phyloP scores from a whole-genome alignment of 2,888 invertebrate genomes.

The Cylindroiulus punctatus region DNA sequence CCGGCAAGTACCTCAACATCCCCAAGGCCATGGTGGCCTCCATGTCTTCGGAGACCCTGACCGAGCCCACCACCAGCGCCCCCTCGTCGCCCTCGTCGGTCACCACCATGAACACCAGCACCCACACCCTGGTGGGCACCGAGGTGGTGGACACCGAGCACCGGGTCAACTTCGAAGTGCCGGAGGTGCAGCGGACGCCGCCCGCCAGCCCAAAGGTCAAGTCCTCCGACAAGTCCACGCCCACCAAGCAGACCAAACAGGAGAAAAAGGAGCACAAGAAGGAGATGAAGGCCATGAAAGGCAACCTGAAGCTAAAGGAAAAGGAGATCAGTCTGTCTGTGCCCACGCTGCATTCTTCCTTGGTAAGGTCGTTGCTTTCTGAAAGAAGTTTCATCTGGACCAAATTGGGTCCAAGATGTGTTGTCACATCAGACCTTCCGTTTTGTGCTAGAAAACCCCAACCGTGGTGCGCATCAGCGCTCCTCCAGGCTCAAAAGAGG shows the following conservation, averaged over 20 bases:
- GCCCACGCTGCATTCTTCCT: neutral
- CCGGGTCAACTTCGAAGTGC: conserved; percentile 56
- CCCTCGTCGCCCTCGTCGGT: conserved; percentile 78
- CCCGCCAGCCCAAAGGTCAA: conserved; percentile 49
- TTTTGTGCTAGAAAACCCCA: conserved; percentile 23
- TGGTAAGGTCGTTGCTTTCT: neutral
- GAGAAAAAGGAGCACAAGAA: conserved; percentile 52
- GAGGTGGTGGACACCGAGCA: conserved; percentile 63
- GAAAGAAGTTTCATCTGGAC: neutral
- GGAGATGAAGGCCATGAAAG: conserved; percentile 36
- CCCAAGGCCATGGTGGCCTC: conserved; percentile 79
- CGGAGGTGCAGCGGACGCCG: conserved; percentile 54
- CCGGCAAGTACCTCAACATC: conserved; percentile 74
- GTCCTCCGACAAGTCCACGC: neutral
- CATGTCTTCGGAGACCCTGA: conserved; percentile 80
- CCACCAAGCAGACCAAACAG: conserved; percentile 50
- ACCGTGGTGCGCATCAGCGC: conserved; percentile 55
- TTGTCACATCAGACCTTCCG: too few relatives aligned
- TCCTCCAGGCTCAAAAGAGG: conserved; percentile 39
- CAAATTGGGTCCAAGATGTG: too few relatives aligned
- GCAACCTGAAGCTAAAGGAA: conserved; percentile 29
- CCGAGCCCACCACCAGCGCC: conserved; percentile 73
- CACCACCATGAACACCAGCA: conserved; percentile 74
- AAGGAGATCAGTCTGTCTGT: conserved; percentile 15
- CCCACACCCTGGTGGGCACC: conserved; percentile 76